Percentiles rank a stretch among this genome's conserved stretches.
Evolutionary conservation across 35 echinoderm and acorn worm species (phyloP).

Genomic region (Lytechinus pictus): DNA sequence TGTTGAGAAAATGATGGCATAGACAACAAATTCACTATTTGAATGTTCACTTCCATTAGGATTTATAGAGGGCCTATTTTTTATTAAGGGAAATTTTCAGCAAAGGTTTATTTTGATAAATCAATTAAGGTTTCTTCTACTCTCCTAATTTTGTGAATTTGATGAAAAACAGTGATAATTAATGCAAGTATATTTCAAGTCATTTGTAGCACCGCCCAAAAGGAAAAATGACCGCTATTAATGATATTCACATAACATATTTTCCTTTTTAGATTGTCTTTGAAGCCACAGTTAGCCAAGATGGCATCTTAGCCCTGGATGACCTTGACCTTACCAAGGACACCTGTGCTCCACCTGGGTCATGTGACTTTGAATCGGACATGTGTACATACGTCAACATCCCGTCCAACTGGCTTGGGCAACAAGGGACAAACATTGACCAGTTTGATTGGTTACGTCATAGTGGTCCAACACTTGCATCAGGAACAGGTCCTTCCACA

Average conservation of each 20-base stretch:
- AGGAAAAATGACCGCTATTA: too few species aligned
- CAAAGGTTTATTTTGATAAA: too few species aligned
- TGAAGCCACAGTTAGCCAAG: conserved; percentile 56
- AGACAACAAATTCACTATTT: too few species aligned
- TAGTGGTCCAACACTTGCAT: conserved; percentile 50
- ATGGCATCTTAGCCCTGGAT: conserved; percentile 74
- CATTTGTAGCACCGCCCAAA: too few species aligned
- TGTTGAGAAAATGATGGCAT: too few species aligned
- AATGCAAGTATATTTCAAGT: too few species aligned
- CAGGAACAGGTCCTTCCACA: conserved; percentile 57
- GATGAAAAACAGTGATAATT: too few species aligned
- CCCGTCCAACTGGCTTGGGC: conserved; percentile 32
- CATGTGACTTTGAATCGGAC: conserved; percentile 86
- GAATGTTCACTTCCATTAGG: too few species aligned
- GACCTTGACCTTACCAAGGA: conserved; percentile 74
- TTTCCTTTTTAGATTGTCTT: conserved; percentile 56
- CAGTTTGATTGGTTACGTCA: conserved; percentile 74
- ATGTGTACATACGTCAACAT: conserved; percentile 79
- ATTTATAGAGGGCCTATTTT: too few species aligned
- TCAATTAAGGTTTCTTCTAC: too few species aligned
- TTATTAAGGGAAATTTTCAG: too few species aligned
- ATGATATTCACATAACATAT: neutral
- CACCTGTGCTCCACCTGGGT: conserved; percentile 55
- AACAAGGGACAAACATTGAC: neutral
- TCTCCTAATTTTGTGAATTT: too few species aligned